Evolutionary conservation across 2,797 vertebrate species (phyloP).

Genomic region (Helostoma temminkii): DNA sequence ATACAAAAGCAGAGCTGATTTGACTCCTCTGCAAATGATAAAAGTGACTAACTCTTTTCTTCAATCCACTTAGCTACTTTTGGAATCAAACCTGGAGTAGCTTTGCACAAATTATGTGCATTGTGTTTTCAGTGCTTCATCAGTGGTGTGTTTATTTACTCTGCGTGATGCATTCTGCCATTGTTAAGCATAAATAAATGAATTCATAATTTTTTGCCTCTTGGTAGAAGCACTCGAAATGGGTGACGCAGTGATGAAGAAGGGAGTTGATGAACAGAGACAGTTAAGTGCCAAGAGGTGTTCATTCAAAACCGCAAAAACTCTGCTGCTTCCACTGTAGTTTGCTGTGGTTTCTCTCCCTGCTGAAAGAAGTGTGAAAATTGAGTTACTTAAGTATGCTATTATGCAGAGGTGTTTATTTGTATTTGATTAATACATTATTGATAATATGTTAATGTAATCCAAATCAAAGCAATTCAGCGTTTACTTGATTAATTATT

Average conservation of each 20-base stretch:
- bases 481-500: conserved; percentile 84
- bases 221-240: conserved; percentile 66
- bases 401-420: conserved; percentile 80
- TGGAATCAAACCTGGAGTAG: conserved; percentile 82
- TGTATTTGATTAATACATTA: conserved; percentile 84
- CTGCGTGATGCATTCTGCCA: conserved; percentile 67
- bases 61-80: conserved; percentile 85
- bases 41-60: conserved; percentile 84
- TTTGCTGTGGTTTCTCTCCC: conserved; percentile 36
- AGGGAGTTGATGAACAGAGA: conserved; percentile 77
- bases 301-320: conserved; percentile 62
- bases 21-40: conserved; percentile 83
- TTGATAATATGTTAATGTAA: conserved; percentile 84
- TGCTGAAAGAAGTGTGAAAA: conserved; percentile 59
- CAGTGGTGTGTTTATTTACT: conserved; percentile 82
- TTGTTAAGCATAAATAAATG: conserved; percentile 82
- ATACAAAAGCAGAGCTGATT: conserved; percentile 86
- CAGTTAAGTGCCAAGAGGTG: conserved; percentile 62
- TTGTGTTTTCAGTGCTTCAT: conserved; percentile 83
- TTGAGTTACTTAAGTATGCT: conserved; percentile 71
- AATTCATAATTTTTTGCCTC: conserved; percentile 77
- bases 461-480: conserved; percentile 79
- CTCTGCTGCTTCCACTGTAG: conserved; percentile 51
- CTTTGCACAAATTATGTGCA: conserved; percentile 87
- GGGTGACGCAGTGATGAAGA: conserved; percentile 77